Evolutionary conservation across 2,113 vertebrate genomes (phyloP).

Genomic region (Quiscalus mexicanus): DNA sequence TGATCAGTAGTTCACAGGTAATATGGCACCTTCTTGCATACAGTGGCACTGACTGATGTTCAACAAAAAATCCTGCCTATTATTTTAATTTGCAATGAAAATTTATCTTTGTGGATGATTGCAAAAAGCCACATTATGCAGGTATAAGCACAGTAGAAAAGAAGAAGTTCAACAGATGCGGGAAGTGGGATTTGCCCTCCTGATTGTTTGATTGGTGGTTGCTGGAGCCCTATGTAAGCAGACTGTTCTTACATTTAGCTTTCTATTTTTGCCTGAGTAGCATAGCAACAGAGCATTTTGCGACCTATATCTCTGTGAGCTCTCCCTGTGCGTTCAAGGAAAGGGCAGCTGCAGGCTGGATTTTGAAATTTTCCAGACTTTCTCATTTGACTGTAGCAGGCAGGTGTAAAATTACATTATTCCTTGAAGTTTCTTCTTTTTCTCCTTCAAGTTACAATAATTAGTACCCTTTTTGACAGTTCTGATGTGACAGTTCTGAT

Average conservation of each 20-base stretch:
- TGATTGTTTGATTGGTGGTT: background rate
- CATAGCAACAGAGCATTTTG: conserved; percentile 39
- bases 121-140: background rate
- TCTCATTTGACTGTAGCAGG: background rate
- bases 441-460: background rate
- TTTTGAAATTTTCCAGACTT: conserved; percentile 25
- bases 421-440: background rate
- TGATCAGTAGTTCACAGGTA: background rate
- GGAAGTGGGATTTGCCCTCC: background rate
- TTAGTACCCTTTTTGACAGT: conserved; percentile 24
- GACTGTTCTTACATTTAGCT: conserved; percentile 21
- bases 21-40: background rate
- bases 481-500: conserved; percentile 1
- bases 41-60: background rate
- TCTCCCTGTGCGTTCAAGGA: background rate
- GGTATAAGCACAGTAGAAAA: background rate
- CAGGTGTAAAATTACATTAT: conserved; percentile 18
- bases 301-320: conserved; percentile 12
- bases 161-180: background rate
- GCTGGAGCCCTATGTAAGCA: background rate
- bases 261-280: conserved; percentile 52
- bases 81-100: background rate
- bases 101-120: background rate
- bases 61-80: background rate
- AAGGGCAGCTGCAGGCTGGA: conserved; percentile 23